phyloP scores from a whole-genome alignment of 2,888 invertebrate species.

The Tholera decimalis region DNA sequence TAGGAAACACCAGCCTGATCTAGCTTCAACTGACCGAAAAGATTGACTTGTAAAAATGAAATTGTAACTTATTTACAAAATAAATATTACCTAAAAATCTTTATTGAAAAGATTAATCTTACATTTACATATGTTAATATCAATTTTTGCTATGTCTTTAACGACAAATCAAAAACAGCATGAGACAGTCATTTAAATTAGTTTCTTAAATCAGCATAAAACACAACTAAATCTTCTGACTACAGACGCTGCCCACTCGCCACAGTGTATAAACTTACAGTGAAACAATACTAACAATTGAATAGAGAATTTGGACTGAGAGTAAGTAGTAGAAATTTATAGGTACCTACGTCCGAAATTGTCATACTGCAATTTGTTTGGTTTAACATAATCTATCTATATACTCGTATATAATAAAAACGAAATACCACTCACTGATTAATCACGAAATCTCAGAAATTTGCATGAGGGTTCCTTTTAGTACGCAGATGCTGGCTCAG shows the following conservation, averaged over 20 bases:
- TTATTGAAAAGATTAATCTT: too few relatives aligned
- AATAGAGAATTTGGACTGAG: fast-evolving
- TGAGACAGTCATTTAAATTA: constrained; percentile 28
- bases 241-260: neutral
- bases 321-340: neutral
- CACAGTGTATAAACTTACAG: neutral
- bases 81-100: too few relatives aligned
- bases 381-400: neutral
- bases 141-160: neutral
- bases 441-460: too few relatives aligned
- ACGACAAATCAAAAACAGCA: neutral
- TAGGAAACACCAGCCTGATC: too few relatives aligned
- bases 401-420: too few relatives aligned
- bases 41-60: too few relatives aligned
- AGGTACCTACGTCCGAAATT: neutral
- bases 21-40: too few relatives aligned
- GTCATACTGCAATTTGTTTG: neutral
- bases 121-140: too few relatives aligned
- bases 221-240: neutral
- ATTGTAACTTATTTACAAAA: too few relatives aligned
- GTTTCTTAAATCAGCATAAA: constrained; percentile 10
- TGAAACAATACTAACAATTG: neutral
- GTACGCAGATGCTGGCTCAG: too few relatives aligned
- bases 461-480: too few relatives aligned
- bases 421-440: too few relatives aligned